Conservation (phyloP, 2,888 invertebrate species). For the Thyatira batis region DNA sequence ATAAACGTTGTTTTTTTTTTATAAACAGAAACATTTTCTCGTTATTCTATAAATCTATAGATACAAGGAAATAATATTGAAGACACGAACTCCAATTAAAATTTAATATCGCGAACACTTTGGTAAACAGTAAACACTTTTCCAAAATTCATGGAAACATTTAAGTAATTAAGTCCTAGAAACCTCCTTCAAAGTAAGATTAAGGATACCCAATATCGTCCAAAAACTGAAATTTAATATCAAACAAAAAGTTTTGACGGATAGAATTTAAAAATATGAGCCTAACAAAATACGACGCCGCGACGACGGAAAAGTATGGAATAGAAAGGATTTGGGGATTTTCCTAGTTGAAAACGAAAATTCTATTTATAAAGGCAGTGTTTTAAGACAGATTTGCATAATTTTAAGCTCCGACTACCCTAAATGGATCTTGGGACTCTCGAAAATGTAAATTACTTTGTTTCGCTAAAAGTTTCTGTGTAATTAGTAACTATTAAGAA, state of each 20-base stretch:
- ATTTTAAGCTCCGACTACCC: background rate
- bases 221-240: constrained; percentile 25
- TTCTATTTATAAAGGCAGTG: constrained; percentile 17
- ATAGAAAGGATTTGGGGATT: constrained; percentile 14
- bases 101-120: background rate
- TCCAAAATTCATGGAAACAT: background rate
- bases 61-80: background rate
- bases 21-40: too few relatives aligned
- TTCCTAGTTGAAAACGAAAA: constrained; percentile 11
- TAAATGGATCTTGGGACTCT: background rate
- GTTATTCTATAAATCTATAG: background rate
- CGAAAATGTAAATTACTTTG: background rate
- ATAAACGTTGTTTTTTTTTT: too few relatives aligned
- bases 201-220: constrained; percentile 13
- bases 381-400: constrained; percentile 6
- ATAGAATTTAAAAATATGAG: constrained; percentile 17
- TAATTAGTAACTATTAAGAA: background rate
- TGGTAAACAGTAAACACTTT: background rate
- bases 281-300: constrained; percentile 24
- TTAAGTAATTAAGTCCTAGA: background rate
- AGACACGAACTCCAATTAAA: background rate
- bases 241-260: constrained; percentile 17
- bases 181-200: background rate
- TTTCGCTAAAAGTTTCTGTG: background rate
- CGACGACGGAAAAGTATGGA: constrained; percentile 15